phyloP scores from a whole-genome alignment of 2,113 vertebrate genomes.

The Columba livia region DNA sequence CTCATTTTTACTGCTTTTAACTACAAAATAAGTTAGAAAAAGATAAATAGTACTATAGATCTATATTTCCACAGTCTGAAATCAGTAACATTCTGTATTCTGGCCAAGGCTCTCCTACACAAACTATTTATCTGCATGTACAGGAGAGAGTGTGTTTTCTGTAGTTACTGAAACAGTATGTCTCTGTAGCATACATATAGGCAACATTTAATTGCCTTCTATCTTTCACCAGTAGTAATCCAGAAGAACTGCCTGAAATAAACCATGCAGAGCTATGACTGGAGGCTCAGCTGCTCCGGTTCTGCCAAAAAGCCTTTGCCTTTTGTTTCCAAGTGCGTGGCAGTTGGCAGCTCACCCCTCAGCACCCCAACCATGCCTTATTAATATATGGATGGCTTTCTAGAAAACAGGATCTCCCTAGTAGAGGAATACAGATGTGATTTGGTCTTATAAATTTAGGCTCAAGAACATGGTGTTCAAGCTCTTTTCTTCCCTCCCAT shows the following conservation, averaged over 20 bases:
- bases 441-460: not conserved
- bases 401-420: not conserved
- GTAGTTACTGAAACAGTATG: not conserved
- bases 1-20: not conserved
- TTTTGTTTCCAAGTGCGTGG: not conserved
- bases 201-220: not conserved
- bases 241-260: not conserved
- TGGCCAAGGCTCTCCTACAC: not conserved
- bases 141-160: not conserved
- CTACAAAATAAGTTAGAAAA: not conserved
- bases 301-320: not conserved
- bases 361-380: not conserved
- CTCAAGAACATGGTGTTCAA: accelerated
- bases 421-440: not conserved
- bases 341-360: not conserved
- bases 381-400: not conserved
- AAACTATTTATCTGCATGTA: not conserved
- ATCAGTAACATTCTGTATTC: not conserved
- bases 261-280: not conserved
- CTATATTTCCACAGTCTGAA: not conserved
- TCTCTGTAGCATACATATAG: not conserved
- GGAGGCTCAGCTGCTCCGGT: not conserved
- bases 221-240: not conserved
- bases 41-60: not conserved
- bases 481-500: not conserved